Percentiles rank a stretch among this genome's conserved stretches.
Conservation (phyloP, 2,888 invertebrate species). For the Lithophane ornitopus region DNA sequence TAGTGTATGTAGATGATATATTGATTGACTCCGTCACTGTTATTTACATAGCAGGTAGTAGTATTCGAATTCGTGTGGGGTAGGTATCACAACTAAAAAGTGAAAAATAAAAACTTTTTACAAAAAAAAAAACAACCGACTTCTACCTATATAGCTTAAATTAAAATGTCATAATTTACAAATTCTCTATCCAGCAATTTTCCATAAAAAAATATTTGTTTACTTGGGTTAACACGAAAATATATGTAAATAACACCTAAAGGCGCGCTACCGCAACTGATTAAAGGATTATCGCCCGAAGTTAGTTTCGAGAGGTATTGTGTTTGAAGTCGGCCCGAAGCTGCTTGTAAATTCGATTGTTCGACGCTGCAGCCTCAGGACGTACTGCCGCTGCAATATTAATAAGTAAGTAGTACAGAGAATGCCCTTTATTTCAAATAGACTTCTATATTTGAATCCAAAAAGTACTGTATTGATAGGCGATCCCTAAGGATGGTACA, state of each 20-base stretch:
- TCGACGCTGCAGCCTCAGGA: constrained; percentile 28
- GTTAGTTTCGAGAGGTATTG: constrained; percentile 39
- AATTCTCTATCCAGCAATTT: no score
- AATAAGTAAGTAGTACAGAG: constrained; percentile 35
- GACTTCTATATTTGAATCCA: no score
- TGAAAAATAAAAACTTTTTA: no score
- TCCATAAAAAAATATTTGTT: neutral
- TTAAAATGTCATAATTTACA: no score
- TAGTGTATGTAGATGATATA: no score
- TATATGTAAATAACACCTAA: neutral
- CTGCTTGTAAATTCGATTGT: constrained; percentile 47
- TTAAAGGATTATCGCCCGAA: constrained; percentile 40
- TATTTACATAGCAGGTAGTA: no score
- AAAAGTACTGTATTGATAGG: no score
- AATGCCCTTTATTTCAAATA: constrained; percentile 5
- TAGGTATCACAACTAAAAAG: no score
- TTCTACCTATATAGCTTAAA: neutral
- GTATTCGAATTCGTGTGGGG: no score
- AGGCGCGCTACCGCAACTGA: constrained; percentile 1
- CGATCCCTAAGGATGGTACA: no score
- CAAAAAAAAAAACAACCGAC: no score
- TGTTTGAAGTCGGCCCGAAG: constrained; percentile 29
- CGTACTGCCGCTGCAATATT: constrained; percentile 21
- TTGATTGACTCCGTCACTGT: no score
- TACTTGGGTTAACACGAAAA: neutral